Base-by-base conservation (phyloP, 2,888 invertebrate genomes). In the Zootermopsis nevadensis region DNA sequence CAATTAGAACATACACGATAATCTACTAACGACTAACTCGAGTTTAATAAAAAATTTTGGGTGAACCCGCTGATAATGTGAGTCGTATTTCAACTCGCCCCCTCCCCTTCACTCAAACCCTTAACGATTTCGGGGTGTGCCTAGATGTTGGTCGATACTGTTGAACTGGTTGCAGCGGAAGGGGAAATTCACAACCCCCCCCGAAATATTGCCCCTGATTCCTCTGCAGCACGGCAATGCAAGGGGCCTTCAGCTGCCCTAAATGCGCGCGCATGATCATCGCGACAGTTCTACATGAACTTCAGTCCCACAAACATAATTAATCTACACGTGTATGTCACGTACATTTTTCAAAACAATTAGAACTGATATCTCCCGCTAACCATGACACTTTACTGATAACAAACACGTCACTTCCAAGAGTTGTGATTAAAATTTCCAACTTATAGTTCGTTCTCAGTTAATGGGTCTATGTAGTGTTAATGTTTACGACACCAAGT, bases 81-180 rank as follows among this genome's bases (percentile, higher is more conserved):
- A 60, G 60, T 60, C 27, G 60, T 60, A 2, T 60, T 60, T 60
- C 12, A 60, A 60, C 69, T 6, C 69, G 10, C 55, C 80, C 12
- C 33, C 30, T 53, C 33, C 24, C 60, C 24, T 31, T 42, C 77
- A 42, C 38, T 30, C 69, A n/a, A n/a, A n/a, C 72, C 24, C 27
- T 38, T 74, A 6, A 48, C 24, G 31, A 42, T 24, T 19, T 42
- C 27, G 77, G n/a, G 8, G 30, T 77, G 77, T 30, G 48, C 48
- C 77, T 48, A 42, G 30, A 72, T 69, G 69, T 69, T 35, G 81
- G 81, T 81, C 81, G 81, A 81, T 81, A 81, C 69, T 81, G 81
- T 81, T 35, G 72, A 69, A 38, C 30, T 66, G 66, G 67, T 33
- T 35, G 67, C 12, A 31, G 67, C 69, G 22, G 67, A 81, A 31